Percentiles rank a stretch among this genome's conserved stretches.
Conservation (phyloP, 2,113 vertebrate genomes). For the Gopherus evgoodei region DNA sequence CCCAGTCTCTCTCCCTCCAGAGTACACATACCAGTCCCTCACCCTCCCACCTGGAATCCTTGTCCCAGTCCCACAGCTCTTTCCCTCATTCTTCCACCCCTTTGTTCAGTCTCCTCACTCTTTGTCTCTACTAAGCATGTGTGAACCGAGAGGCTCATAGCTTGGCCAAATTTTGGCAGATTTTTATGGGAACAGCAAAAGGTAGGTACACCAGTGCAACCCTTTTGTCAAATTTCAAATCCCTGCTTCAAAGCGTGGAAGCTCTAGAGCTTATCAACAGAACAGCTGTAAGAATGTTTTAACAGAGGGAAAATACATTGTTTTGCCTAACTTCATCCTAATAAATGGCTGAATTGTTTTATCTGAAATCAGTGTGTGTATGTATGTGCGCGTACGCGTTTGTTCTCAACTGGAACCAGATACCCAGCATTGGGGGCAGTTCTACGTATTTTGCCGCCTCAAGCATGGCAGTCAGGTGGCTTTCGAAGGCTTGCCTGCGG, state of each 20-base stretch:
- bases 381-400: too few species aligned
- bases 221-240: not conserved
- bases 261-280: not conserved
- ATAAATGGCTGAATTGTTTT: not conserved
- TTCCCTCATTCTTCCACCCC: not conserved
- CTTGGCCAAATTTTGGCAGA: not conserved
- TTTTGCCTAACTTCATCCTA: not conserved
- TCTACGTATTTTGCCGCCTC: too few species aligned
- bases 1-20: not conserved
- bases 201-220: not conserved
- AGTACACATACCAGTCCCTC: not conserved
- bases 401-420: not conserved
- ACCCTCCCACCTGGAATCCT: not conserved
- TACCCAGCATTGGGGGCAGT: not conserved
- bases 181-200: not conserved
- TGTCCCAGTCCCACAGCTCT: not conserved
- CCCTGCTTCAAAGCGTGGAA: rapidly evolving
- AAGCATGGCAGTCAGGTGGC: too few species aligned
- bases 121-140: not conserved
- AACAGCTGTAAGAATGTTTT: not conserved
- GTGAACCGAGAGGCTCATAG: not conserved
- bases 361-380: not conserved
- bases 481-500: too few species aligned
- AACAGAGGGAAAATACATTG: not conserved
- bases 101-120: not conserved